Conservation (phyloP, 2,113 vertebrate species). For the Oreochromis aureus region DNA sequence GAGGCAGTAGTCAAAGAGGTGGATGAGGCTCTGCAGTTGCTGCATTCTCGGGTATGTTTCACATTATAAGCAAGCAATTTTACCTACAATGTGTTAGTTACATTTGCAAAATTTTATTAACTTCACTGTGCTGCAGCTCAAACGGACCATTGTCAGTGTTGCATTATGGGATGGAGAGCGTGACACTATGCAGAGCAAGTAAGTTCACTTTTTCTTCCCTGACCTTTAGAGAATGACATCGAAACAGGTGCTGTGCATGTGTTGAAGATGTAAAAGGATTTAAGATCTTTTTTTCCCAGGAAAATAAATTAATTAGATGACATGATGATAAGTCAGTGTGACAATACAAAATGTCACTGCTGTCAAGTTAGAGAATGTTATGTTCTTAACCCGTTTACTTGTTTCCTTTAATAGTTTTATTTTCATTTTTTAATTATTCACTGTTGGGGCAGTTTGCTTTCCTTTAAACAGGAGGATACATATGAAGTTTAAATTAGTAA, state of each 20-base stretch:
- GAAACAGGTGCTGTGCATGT: background rate
- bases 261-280: background rate
- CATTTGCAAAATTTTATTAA: background rate
- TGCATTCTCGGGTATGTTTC: constrained; percentile 53
- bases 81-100: background rate
- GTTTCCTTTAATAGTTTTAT: background rate
- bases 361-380: background rate
- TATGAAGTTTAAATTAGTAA: background rate
- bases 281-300: background rate
- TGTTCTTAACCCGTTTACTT: background rate
- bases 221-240: background rate
- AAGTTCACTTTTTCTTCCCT: background rate
- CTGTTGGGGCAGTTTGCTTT: background rate
- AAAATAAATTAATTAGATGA: background rate
- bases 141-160: constrained; percentile 45
- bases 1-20: constrained; percentile 30
- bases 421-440: background rate
- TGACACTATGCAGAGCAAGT: constrained; percentile 13
- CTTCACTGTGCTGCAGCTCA: background rate
- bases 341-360: background rate
- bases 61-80: accelerated
- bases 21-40: constrained; percentile 48
- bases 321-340: background rate
- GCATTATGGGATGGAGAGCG: constrained; percentile 57
- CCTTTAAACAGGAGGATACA: background rate